Evolutionary conservation across 2,888 invertebrate species (phyloP).

Genomic region (Bhutanitis thaidina): DNA sequence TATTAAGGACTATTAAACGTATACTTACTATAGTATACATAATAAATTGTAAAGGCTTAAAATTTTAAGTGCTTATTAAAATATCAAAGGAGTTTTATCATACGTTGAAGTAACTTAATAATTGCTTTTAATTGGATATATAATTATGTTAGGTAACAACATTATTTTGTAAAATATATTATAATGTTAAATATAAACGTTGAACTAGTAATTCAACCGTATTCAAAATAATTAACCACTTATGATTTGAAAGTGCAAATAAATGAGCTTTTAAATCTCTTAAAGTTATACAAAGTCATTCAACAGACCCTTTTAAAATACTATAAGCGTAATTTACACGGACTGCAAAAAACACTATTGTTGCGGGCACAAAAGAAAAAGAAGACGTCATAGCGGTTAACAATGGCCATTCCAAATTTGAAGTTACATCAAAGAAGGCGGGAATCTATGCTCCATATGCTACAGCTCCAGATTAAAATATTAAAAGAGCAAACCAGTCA

Average conservation of each 20-base stretch:
- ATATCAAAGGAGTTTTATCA: too few relatives aligned
- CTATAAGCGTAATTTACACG: conserved; percentile 59
- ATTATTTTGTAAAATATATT: too few relatives aligned
- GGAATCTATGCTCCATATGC: conserved; percentile 69
- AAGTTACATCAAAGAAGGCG: conserved; percentile 54
- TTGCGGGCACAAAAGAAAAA: conserved; percentile 72
- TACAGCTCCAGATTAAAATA: conserved; percentile 61
- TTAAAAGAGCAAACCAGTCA: conserved; percentile 58
- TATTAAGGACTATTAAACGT: conserved; percentile 22
- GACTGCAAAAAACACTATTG: conserved; percentile 68
- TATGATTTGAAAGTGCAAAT: neutral
- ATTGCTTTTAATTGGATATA: too few relatives aligned
- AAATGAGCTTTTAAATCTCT: conserved; percentile 22
- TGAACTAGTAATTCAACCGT: neutral
- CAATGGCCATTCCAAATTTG: conserved; percentile 55
- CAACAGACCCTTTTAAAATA: conserved; percentile 48
- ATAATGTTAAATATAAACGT: too few relatives aligned
- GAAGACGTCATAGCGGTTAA: conserved; percentile 68
- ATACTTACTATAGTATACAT: conserved; percentile 23
- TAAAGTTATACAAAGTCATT: conserved; percentile 54
- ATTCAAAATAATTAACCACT: neutral
- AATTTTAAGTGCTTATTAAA: too few relatives aligned
- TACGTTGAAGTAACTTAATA: too few relatives aligned
- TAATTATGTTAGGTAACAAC: too few relatives aligned
- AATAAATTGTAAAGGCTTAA: conserved; percentile 4